Conservation (phyloP, 2,113 vertebrate genomes). For the Diphyllodes magnificus region DNA sequence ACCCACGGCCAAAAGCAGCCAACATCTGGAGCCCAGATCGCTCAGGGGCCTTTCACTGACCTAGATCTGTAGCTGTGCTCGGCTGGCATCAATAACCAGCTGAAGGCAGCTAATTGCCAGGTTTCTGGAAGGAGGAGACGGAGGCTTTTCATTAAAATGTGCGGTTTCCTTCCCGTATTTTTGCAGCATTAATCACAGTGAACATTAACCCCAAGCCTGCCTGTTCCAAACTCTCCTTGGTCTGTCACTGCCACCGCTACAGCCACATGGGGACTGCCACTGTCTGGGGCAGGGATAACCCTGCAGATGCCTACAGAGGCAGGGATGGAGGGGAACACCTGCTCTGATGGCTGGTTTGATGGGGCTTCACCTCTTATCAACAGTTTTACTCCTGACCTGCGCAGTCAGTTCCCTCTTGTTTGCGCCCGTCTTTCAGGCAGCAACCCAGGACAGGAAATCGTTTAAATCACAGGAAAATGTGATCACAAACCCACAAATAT, state of each 20-base stretch:
- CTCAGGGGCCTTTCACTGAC: conserved; percentile 18
- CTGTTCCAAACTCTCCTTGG: not conserved
- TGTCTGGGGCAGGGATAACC: not conserved
- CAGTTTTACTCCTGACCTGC: not conserved
- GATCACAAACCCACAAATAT: conserved; percentile 8
- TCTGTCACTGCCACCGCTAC: accelerated
- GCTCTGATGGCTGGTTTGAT: not conserved
- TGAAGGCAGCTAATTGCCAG: conserved; percentile 49
- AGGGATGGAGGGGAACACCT: not conserved
- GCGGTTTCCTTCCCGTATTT: conserved; percentile 48
- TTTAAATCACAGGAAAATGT: conserved; percentile 41
- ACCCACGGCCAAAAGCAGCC: not conserved
- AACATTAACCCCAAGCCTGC: conserved; percentile 12
- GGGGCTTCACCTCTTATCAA: not conserved
- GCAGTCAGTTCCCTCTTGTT: not conserved
- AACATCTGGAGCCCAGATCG: not conserved
- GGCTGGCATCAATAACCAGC: conserved; percentile 25
- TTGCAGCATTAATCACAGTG: not conserved
- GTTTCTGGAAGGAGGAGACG: conserved; percentile 28
- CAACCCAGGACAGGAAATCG: conserved; percentile 12
- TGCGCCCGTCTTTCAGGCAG: not conserved
- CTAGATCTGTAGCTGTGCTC: not conserved
- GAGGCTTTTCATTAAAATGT: conserved; percentile 24
- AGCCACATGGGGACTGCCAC: not conserved
- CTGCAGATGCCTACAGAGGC: not conserved